phyloP scores from a whole-genome alignment of 2,797 vertebrate genomes.

The Parotocinclus haroldoi region DNA sequence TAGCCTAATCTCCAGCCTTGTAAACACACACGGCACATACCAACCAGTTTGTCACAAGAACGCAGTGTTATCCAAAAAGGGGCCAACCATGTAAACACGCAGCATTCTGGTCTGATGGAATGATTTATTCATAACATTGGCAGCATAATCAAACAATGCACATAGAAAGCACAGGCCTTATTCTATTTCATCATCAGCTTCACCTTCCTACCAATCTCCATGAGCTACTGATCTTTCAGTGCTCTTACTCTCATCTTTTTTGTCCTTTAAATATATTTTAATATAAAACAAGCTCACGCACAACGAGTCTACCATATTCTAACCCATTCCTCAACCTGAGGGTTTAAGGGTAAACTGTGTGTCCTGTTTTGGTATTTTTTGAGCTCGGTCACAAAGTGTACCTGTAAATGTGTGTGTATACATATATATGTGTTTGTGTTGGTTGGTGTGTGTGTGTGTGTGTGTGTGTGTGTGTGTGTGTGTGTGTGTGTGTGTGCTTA shows the following conservation, averaged over 20 bases:
- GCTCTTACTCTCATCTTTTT: slow-evolving; percentile 56
- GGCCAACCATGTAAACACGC: no score
- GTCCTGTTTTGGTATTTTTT: slow-evolving; percentile 35
- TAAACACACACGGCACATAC: no score
- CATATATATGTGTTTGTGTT: no score
- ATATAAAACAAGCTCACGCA: slow-evolving; percentile 78
- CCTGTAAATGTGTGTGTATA: not conserved
- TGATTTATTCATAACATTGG: slow-evolving; percentile 80
- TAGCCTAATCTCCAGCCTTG: no score
- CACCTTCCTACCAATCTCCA: not conserved
- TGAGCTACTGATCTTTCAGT: slow-evolving; percentile 29
- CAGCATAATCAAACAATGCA: slow-evolving; percentile 80
- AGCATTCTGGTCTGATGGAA: slow-evolving; percentile 69
- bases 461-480: slow-evolving; percentile 16
- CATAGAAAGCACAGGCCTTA: slow-evolving; percentile 72
- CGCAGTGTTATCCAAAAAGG: no score
- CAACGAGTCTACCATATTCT: slow-evolving; percentile 49
- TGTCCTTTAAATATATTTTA: slow-evolving; percentile 78
- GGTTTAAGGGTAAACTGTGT: slow-evolving; percentile 16
- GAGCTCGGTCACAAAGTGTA: slow-evolving; percentile 34
- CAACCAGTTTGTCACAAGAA: no score
- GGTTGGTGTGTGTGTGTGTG: slow-evolving; percentile 8
- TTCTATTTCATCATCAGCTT: slow-evolving; percentile 59
- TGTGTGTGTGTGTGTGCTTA: slow-evolving; percentile 1
- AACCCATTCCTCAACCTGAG: slow-evolving; percentile 17